Percentiles rank a stretch among this genome's conserved stretches.
phyloP scores from a whole-genome alignment of 2,113 vertebrate genomes.

The Leptobrachium leishanense region DNA sequence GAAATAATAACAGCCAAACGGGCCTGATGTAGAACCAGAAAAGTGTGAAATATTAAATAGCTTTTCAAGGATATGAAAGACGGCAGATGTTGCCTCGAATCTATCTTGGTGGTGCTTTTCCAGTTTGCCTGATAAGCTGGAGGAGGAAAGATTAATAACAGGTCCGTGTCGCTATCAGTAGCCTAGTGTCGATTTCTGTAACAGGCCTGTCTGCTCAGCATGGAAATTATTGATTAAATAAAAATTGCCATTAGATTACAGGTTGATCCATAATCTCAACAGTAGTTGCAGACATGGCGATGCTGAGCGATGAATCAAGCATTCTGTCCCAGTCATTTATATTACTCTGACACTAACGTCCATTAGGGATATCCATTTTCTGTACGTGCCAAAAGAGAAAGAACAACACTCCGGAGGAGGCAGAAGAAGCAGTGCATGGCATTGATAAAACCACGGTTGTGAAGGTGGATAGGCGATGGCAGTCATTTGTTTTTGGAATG shows the following conservation, averaged over 20 bases:
- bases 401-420: constrained; percentile 53
- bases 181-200: constrained; percentile 92
- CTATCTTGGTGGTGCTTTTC: constrained; percentile 85
- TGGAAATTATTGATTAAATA: constrained; percentile 98
- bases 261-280: constrained; percentile 86
- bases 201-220: constrained; percentile 90
- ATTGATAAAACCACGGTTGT: constrained; percentile 17
- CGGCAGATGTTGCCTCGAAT: constrained; percentile 69
- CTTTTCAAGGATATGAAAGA: constrained; percentile 30
- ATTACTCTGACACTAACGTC: constrained; percentile 70
- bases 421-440: constrained; percentile 45
- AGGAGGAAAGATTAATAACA: constrained; percentile 93
- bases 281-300: constrained; percentile 72
- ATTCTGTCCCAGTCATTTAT: constrained; percentile 78
- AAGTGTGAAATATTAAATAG: constrained; percentile 52
- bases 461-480: constrained; percentile 30
- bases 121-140: constrained; percentile 85
- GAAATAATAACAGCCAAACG: constrained; percentile 11
- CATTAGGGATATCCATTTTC: constrained; percentile 68
- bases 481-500: constrained; percentile 38
- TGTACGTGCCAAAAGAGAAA: constrained; percentile 57
- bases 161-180: constrained; percentile 84
- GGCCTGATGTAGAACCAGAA: neutral
- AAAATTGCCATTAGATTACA: constrained; percentile 95
- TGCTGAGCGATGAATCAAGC: constrained; percentile 81